Evolutionary conservation across 2,113 vertebrate genomes (phyloP), one percentile per base, ranked within the genome.

Genomic region (Emydura subglobosa): DNA sequence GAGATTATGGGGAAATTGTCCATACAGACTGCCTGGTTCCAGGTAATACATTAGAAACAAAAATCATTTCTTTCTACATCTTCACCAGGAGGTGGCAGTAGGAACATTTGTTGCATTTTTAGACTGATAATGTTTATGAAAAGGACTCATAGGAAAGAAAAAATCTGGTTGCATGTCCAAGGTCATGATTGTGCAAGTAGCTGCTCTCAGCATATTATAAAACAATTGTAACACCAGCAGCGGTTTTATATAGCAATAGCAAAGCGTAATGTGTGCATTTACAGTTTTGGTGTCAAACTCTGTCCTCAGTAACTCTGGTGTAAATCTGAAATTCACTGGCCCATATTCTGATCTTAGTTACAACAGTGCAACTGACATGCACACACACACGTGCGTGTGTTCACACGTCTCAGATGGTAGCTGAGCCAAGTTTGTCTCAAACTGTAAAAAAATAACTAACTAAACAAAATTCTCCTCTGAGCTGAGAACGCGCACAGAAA

Each of bases 41-140:
- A 10, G 21, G n/a, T 42, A 39, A 42, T 76, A 13, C 42, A 42
- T 1, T 19, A 0, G 68, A 1, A 34, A 3, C 2, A 9, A 11
- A 81, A 78, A 78, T 27, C 31, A 17, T 6, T 0, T 6, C 5
- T 6, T 0, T 80, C 57, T 72, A 29, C 24, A 53, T 9, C 89
- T 78, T 90, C 82, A 11, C 96, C 96, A 88, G 39, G 57, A 97
- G 97, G 89, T 97, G 97, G 96, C 97, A 95, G 91, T 79, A 88
- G 86, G 22, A 21, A 14, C 94, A 80, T 93, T 68, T 50, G 19
- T 7, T 50, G 78, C 22, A 14, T 22, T 95, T 84, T 85, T 25
- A 25, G 81, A 54, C 72, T 0, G 29, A 11, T 1, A 13, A 59
- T 1, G 16, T n/a, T 34, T 1, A 24, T 7, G 39, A 47, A 68